Percentiles rank a stretch among this genome's conserved stretches.
Conservation (phyloP, 2,888 invertebrate genomes). For the Halocaridina rubra region DNA sequence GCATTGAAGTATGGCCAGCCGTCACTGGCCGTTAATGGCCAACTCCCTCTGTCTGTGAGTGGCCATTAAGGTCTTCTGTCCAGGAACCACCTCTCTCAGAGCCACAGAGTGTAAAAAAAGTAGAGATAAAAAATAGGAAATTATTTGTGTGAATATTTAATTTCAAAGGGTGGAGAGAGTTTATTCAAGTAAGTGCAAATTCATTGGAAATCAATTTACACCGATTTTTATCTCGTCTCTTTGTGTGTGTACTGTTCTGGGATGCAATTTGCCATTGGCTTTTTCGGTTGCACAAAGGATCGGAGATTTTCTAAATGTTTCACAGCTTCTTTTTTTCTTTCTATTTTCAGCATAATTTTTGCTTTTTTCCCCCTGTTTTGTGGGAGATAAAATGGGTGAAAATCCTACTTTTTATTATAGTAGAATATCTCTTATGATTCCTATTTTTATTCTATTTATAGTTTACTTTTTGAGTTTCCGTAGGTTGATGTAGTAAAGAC, state of each 20-base stretch:
- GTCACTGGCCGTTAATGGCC: not conserved
- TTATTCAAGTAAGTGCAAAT: not conserved
- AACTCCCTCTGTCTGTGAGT: not conserved
- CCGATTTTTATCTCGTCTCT: not conserved
- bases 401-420: too few relatives aligned
- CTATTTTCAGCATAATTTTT: too few relatives aligned
- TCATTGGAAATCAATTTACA: not conserved
- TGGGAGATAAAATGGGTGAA: too few relatives aligned
- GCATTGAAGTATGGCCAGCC: conserved; percentile 16
- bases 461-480: too few relatives aligned
- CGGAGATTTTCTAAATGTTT: too few relatives aligned
- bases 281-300: too few relatives aligned
- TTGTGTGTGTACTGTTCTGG: not conserved
- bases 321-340: too few relatives aligned
- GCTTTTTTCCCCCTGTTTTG: too few relatives aligned
- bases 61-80: not conserved
- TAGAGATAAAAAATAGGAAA: not conserved
- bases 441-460: too few relatives aligned
- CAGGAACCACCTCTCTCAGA: too few relatives aligned
- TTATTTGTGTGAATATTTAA: not conserved
- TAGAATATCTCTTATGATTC: too few relatives aligned
- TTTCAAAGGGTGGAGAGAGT: not conserved
- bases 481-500: too few relatives aligned
- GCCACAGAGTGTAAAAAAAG: not conserved
- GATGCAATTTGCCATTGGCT: not conserved